Evolutionary conservation across 2,888 invertebrate species (phyloP).

Genomic region (Pachymerium ferrugineum): DNA sequence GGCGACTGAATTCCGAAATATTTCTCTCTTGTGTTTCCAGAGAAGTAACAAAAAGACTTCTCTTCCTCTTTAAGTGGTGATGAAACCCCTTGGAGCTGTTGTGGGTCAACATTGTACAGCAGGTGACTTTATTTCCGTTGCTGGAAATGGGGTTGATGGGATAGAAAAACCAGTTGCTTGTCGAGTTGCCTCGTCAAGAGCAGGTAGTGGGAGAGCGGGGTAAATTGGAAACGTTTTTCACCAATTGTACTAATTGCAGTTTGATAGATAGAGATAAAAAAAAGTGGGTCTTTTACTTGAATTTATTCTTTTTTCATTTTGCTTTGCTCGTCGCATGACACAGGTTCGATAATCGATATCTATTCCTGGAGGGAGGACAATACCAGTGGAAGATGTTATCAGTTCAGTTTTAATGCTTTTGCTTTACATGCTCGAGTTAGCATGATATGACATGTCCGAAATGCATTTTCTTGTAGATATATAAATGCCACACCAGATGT

Average conservation of each 20-base stretch:
- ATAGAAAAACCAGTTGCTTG: not conserved
- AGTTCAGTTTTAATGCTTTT: not conserved
- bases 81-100: not conserved
- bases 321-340: not conserved
- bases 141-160: not conserved
- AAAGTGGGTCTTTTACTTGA: no score
- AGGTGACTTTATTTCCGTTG: not conserved
- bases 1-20: no score
- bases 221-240: not conserved
- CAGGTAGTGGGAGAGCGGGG: not conserved
- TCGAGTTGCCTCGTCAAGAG: not conserved
- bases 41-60: no score
- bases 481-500: slow-evolving; percentile 9
- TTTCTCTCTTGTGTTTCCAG: no score
- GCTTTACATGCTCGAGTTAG: not conserved
- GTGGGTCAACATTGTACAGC: not conserved
- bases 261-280: not conserved
- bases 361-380: slow-evolving; percentile 14
- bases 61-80: not conserved
- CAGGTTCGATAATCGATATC: slow-evolving; percentile 18
- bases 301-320: no score
- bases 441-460: not conserved
- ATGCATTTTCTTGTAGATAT: not conserved
- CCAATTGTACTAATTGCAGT: not conserved
- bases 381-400: not conserved